Evolutionary conservation across 2,113 vertebrate species (phyloP).

Genomic region (Sinocyclocheilus anophthalmus): DNA sequence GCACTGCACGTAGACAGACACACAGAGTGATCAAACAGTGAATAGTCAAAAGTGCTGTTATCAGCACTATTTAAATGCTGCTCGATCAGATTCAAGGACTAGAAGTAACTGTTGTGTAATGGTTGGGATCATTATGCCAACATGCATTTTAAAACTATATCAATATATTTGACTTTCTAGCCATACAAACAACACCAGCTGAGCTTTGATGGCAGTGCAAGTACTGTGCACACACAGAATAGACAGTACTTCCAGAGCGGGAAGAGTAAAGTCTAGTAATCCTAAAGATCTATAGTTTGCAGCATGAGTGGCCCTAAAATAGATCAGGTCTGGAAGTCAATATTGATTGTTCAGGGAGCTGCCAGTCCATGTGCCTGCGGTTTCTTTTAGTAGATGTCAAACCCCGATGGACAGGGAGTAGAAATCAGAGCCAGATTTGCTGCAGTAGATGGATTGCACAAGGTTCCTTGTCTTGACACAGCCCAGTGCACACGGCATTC

Average conservation of each 20-base stretch:
- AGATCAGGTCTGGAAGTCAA: conserved; percentile 49
- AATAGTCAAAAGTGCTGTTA: neutral
- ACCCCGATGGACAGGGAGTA: neutral
- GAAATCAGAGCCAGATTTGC: conserved; percentile 30
- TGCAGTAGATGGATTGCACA: conserved; percentile 29
- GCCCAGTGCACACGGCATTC: conserved; percentile 21
- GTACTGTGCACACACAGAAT: neutral
- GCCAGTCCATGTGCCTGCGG: conserved; percentile 19
- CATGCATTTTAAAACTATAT: conserved; percentile 4
- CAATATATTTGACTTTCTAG: neutral
- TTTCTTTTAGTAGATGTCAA: conserved; percentile 34
- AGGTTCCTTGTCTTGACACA: conserved; percentile 25
- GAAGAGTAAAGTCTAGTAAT: conserved; percentile 37
- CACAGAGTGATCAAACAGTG: neutral
- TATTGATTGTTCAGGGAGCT: conserved; percentile 45
- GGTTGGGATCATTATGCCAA: neutral
- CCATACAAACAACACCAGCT: neutral
- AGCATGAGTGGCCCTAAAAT: conserved; percentile 39
- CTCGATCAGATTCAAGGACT: neutral
- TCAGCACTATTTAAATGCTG: neutral
- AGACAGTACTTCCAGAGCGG: neutral
- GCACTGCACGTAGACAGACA: neutral
- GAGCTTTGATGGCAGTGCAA: neutral
- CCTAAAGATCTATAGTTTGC: conserved; percentile 48
- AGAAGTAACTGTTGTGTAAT: neutral